Evolutionary conservation across 2,113 vertebrate species (phyloP).

Genomic region (Dicrurus megarhynchus): DNA sequence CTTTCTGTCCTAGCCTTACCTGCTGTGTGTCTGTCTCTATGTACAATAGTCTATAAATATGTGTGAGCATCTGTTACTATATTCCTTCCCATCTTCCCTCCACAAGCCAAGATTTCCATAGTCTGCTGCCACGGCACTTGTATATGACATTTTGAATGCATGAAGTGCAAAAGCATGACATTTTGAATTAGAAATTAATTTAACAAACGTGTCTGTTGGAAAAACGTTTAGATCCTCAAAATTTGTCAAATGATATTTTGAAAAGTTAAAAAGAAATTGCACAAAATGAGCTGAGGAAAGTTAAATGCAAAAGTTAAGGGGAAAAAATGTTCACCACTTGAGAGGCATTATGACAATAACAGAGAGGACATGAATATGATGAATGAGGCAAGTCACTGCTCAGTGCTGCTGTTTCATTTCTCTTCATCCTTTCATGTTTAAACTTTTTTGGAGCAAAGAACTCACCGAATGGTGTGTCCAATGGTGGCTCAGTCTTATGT

Average conservation of each 20-base stretch:
- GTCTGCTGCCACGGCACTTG: constrained; percentile 63
- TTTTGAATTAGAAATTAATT: constrained; percentile 73
- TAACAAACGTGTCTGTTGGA: constrained; percentile 63
- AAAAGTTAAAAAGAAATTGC: constrained; percentile 48
- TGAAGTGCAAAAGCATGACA: constrained; percentile 69
- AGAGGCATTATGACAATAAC: not conserved
- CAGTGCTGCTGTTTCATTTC: not conserved
- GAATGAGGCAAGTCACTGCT: not conserved
- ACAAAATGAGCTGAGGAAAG: constrained; percentile 32
- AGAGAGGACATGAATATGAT: not conserved
- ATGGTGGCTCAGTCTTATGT: not conserved
- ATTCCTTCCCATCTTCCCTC: constrained; percentile 49
- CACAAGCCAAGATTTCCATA: constrained; percentile 67
- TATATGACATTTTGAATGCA: constrained; percentile 70
- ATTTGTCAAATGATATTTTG: constrained; percentile 65
- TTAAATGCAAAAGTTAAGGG: constrained; percentile 23
- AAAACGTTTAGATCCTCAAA: constrained; percentile 54
- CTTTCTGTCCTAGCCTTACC: constrained; percentile 54
- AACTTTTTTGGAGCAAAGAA: not conserved
- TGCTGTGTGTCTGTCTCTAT: constrained; percentile 55
- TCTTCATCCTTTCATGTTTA: not conserved
- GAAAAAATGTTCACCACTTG: not conserved
- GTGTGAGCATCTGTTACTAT: constrained; percentile 64
- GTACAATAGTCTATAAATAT: constrained; percentile 70
- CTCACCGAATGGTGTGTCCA: not conserved